Conservation (phyloP, 1,140 invertebrate genomes). For the Microplitis mediator region DNA sequence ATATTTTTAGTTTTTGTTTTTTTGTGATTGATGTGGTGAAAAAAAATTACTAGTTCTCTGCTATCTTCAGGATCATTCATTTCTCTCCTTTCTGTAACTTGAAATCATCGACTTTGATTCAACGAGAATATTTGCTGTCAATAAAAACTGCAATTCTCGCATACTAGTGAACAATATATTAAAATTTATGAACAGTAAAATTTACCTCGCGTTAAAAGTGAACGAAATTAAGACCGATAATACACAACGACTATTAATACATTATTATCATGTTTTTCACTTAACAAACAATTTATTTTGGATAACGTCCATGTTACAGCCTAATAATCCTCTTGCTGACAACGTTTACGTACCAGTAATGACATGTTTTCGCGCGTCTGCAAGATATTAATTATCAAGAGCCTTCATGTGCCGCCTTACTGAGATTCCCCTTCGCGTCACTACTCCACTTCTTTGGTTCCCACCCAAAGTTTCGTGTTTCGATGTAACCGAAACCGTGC, state of each 20-base stretch:
- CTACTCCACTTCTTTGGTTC: too few relatives aligned
- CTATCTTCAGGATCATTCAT: too few relatives aligned
- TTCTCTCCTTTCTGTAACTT: too few relatives aligned
- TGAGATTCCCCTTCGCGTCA: neutral
- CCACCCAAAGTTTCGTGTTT: neutral
- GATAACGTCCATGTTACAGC: neutral
- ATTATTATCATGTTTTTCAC: neutral
- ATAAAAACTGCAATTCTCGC: too few relatives aligned
- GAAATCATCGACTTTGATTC: too few relatives aligned
- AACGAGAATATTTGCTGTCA: too few relatives aligned
- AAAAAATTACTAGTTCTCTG: too few relatives aligned
- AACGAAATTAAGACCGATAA: neutral
- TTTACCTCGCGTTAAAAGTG: neutral
- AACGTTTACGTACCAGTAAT: neutral
- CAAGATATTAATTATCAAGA: slow-evolving; percentile 9
- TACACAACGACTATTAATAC: neutral
- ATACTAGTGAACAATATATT: too few relatives aligned
- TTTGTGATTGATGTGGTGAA: too few relatives aligned
- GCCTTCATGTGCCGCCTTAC: neutral
- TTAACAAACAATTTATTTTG: neutral
- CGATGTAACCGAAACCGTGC: neutral
- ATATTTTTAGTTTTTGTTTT: too few relatives aligned
- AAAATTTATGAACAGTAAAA: too few relatives aligned
- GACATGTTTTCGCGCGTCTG: neutral
- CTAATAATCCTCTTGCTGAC: neutral